Conservation (phyloP, 1,140 invertebrate genomes). For the Musca domestica region DNA sequence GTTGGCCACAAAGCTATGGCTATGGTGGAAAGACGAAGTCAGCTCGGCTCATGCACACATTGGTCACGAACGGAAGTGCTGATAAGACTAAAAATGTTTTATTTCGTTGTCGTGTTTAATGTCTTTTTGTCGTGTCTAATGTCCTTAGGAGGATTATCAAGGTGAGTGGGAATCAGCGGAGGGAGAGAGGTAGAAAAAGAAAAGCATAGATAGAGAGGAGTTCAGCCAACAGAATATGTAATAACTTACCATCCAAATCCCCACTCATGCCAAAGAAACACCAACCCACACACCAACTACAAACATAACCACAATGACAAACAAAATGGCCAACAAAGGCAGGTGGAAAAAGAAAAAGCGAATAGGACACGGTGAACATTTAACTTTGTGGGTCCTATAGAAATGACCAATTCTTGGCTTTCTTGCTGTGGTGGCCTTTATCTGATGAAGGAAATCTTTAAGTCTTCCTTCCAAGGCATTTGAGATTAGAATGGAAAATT, state of each 20-base stretch:
- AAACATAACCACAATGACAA: background rate
- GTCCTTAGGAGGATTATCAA: constrained; percentile 38
- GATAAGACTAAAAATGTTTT: constrained; percentile 53
- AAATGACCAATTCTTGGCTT: background rate
- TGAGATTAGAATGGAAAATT: background rate
- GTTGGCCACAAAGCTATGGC: no score
- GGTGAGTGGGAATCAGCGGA: background rate
- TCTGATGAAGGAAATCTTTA: background rate
- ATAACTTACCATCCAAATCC: background rate
- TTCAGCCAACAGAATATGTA: background rate
- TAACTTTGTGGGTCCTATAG: background rate
- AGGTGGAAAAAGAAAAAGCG: background rate
- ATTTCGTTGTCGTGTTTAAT: constrained; percentile 54
- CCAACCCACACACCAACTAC: background rate
- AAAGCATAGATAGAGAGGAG: no score
- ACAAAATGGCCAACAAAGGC: background rate
- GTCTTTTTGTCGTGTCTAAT: constrained; percentile 54
- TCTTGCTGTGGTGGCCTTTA: background rate
- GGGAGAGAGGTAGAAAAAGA: no score
- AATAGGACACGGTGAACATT: background rate
- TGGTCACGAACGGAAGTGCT: constrained; percentile 54
- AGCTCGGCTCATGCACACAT: constrained; percentile 27
- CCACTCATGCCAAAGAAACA: background rate
- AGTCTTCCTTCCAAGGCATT: background rate
- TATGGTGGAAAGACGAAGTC: no score